Percentiles rank a stretch among this genome's conserved stretches.
phyloP scores from a whole-genome alignment of 2,888 invertebrate species.

The Caenorhabditis plicata region DNA sequence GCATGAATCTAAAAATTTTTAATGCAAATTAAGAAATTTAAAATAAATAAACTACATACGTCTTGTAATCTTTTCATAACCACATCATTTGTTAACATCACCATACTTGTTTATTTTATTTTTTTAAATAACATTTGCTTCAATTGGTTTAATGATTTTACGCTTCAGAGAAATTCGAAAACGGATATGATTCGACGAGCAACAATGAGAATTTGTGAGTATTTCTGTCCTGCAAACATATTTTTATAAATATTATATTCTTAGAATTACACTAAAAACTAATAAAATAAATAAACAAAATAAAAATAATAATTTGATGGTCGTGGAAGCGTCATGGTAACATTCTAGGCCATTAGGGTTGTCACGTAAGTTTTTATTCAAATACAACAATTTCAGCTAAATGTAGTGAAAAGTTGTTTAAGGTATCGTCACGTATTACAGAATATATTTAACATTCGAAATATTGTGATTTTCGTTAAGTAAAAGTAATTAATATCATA shows the following conservation, averaged over 20 bases:
- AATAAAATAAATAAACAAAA: too few relatives aligned
- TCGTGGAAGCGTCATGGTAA: too few relatives aligned
- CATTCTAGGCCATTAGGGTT: too few relatives aligned
- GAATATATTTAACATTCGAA: too few relatives aligned
- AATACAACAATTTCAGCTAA: too few relatives aligned
- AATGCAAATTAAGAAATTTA: background rate
- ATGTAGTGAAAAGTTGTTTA: too few relatives aligned
- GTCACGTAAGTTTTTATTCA: too few relatives aligned
- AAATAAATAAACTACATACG: constrained; percentile 17
- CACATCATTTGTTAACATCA: constrained; percentile 33
- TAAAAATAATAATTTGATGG: too few relatives aligned
- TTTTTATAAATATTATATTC: background rate
- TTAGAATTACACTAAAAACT: too few relatives aligned
- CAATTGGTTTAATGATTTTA: background rate
- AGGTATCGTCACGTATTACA: too few relatives aligned
- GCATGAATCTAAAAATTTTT: constrained; percentile 21
- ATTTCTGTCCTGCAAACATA: background rate
- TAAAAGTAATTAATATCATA: too few relatives aligned
- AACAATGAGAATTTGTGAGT: background rate
- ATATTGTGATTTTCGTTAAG: too few relatives aligned
- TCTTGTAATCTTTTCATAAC: constrained; percentile 32
- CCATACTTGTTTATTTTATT: constrained; percentile 13
- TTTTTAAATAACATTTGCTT: background rate
- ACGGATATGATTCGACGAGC: background rate
- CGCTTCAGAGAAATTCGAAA: background rate